A percentile compares a stretch with the other conserved stretches of the same genome.
These are phyloP conservation scores for Patiria pectinifera DNA, from an alignment of 53 echinoderm and acorn worm genomes.

Conservation along the genomic window DNA sequence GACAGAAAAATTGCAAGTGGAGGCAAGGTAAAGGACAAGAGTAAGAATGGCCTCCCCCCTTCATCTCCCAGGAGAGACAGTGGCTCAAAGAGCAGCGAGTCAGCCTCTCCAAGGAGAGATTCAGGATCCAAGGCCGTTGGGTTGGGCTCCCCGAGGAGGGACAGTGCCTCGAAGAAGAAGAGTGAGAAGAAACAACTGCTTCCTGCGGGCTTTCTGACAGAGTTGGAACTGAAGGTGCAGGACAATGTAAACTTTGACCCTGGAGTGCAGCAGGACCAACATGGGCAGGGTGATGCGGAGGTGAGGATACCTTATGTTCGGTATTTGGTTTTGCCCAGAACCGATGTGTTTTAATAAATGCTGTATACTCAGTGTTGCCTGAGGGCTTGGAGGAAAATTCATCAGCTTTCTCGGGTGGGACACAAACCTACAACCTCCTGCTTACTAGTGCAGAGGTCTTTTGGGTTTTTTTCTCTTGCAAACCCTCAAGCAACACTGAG, in stretches of 20 bases:
- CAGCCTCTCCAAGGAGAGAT: slow-evolving; percentile 48
- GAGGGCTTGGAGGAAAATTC: no score
- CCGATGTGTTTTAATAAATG: no score
- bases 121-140: slow-evolving; percentile 26
- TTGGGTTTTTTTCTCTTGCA: no score
- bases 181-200: slow-evolving; percentile 43
- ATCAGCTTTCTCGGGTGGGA: no score
- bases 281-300: slow-evolving; percentile 35
- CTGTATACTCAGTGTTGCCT: no score
- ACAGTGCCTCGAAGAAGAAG: slow-evolving; percentile 43
- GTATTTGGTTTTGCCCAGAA: background rate
- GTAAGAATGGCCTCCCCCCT: background rate
- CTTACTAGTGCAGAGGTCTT: no score
- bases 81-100: slow-evolving; percentile 30
- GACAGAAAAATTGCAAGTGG: slow-evolving; percentile 8
- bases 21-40: slow-evolving; percentile 50
- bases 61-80: slow-evolving; percentile 21
- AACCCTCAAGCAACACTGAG: no score
- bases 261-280: slow-evolving; percentile 20
- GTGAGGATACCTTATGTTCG: slow-evolving; percentile 3
- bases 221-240: slow-evolving; percentile 45
- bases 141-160: slow-evolving; percentile 49
- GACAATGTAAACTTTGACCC: slow-evolving; percentile 47
- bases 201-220: slow-evolving; percentile 10
- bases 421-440: no score